Evolutionary conservation across 2,113 vertebrate species (phyloP), one percentile per base, ranked within the genome.

Genomic region (Ardeotis arabs): DNA sequence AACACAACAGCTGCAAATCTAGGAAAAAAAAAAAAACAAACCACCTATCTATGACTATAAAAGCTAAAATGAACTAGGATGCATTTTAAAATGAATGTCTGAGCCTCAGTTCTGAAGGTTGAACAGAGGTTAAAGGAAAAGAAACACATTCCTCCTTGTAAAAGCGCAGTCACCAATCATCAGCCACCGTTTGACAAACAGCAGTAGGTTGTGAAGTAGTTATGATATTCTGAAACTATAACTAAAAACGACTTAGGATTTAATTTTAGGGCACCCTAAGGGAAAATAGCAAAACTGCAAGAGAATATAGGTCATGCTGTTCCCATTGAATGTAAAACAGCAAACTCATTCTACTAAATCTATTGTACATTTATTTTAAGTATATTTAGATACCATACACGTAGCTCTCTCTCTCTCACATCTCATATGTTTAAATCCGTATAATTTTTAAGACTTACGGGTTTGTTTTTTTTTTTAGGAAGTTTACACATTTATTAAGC

Each of bases 211-310:
- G 47, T 31, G 10, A 73, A 85, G 67, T 8, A 44, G 44, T 20
- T 20, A 79, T 47, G 64, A 86, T 17, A 53, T 59, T 60, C 85
- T 94, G 49, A 81, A 97, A 81, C 64, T 20, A 29, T 55, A 95
- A 88, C 56, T 86, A 81, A 84, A 92, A 93, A 90, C 22, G 9
- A 70, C 72, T 86, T 63, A 4, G 25, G 20, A 55, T 84, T 93
- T 93, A 75, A 94, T 94, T 95, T 96, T 77, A 96, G 83, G 78
- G 59, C 41, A 94, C 55, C 80, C 88, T 81, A 83, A 90, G 60
- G 72, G 79, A 90, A 94, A 75, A 74, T 0, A 88, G 68, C 47
- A 80, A 92, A 92, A 89, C 39, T 60, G 77, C n/a, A 73, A 60
- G 62, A 81, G 60, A 93, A 90, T 92, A 90, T 68, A 94, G 90